Evolutionary conservation across 2,113 vertebrate species (phyloP), one percentile per base, ranked within the genome.

Genomic region (human): DNA sequence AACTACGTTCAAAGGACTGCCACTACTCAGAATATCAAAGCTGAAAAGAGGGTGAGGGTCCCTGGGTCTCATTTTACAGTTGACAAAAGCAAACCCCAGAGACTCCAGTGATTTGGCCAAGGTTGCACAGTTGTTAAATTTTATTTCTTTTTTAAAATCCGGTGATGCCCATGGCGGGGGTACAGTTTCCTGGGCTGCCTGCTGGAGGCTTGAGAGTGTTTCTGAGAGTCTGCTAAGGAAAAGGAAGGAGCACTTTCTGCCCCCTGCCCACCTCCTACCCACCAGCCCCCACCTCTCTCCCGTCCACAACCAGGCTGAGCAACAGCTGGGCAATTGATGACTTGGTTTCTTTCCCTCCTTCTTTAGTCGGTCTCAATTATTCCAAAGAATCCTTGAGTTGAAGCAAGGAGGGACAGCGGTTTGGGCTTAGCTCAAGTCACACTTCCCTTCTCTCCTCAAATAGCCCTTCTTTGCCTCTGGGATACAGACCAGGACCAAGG

Each of bases 211-310:
- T 55, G 66, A 89, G 45, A 50, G 18, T 38, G 6, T 88, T 84
- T 87, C 52, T 61, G 18, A 83, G 61, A 66, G 35, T 66, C 81
- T 81, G 59, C 76, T 80, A 52, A 61, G 55, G 35, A 59, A 79
- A 82, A 23, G 3, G 8, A 57, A 80, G 30, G 22, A 38, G n/a
- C 5, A 52, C 50, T 48, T 93, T 72, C 79, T 35, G 17, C 23
- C 16, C 55, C 72, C 23, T 4, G 3, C 55, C 27, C 14, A 17
- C 48, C 1, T 52, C 14, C 13, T 12, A 35, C 52, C 43, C 27
- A 32, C 3, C 0, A 18, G 2, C 0, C 43, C 8, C 20, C 27
- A 52, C 38, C 50, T 76, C n/a, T 3, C 48, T 38, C 48, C 76
- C 25, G 4, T 8, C 32, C 18, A 18, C 61, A 13, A n/a, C 50